These are phyloP conservation scores for Pyralis farinalis DNA, from an alignment of 2,888 invertebrate species.

Conservation along the genomic window DNA sequence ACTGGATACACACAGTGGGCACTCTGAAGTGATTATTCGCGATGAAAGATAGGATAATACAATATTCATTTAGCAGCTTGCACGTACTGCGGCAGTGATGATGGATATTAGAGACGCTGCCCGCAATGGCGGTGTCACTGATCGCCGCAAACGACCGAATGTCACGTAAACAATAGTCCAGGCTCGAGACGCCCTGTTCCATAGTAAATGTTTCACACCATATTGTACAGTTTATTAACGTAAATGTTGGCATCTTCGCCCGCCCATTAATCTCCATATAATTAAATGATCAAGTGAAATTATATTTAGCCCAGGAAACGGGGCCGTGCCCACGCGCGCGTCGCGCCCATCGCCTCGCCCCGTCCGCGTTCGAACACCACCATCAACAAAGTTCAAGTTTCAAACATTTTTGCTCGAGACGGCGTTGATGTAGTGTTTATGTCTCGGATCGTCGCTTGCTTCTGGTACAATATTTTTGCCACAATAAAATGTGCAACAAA, in stretches of 20 bases:
- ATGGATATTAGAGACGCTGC: too few species aligned
- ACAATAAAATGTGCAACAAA: conserved; percentile 17
- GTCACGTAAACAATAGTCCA: conserved; percentile 26
- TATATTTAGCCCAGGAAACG: conserved; percentile 76
- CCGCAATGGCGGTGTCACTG: too few species aligned
- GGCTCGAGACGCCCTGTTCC: conserved; percentile 21
- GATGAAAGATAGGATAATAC: too few species aligned
- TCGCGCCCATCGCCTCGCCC: conserved; percentile 37
- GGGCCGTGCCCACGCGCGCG: conserved; percentile 59
- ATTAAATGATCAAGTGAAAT: conserved; percentile 79
- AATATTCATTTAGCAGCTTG: too few species aligned
- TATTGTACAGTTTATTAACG: conserved; percentile 65
- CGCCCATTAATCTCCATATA: conserved; percentile 77
- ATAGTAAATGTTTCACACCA: conserved; percentile 51
- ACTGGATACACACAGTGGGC: too few species aligned
- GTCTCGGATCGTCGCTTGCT: not conserved
- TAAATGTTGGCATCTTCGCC: conserved; percentile 64
- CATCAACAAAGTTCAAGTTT: conserved; percentile 37
- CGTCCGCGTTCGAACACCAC: conserved; percentile 34
- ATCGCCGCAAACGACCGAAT: not conserved
- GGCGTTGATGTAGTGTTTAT: conserved; percentile 6
- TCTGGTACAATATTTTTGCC: conserved; percentile 11
- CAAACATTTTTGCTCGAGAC: conserved; percentile 8
- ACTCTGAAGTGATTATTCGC: too few species aligned
- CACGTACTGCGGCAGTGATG: too few species aligned